phyloP scores from a whole-genome alignment of 53 echinoderm and acorn worm species.

The Glandiceps talaboti region DNA sequence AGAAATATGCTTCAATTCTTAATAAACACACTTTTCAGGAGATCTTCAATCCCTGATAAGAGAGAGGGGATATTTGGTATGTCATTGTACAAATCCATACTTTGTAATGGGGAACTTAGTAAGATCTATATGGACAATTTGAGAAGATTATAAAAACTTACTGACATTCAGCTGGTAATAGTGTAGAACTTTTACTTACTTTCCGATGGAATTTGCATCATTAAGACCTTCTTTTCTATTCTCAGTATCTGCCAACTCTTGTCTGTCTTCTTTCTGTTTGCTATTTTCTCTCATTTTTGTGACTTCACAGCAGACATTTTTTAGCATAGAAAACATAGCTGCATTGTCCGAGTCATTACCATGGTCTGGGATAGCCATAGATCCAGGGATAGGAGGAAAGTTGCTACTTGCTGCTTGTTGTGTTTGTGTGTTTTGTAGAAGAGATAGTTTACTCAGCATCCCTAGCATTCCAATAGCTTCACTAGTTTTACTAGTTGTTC shows the following conservation, averaged over 20 bases:
- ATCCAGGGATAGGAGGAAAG: not conserved
- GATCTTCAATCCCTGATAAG: too few species aligned
- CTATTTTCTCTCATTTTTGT: slow-evolving; percentile 43
- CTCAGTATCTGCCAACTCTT: slow-evolving; percentile 7
- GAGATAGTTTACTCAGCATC: not conserved
- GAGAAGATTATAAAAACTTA: too few species aligned
- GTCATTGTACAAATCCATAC: too few species aligned
- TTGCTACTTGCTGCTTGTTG: too few species aligned
- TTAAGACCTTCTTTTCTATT: slow-evolving; percentile 3
- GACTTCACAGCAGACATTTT: slow-evolving; percentile 19
- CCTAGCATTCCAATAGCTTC: not conserved
- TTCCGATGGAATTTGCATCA: not conserved
- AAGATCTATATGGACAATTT: too few species aligned
- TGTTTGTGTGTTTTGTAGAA: not conserved
- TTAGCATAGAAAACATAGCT: not conserved
- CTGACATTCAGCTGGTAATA: too few species aligned
- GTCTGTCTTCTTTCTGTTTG: not conserved
- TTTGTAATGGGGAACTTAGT: too few species aligned
- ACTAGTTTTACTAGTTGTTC: not conserved
- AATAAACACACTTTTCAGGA: too few species aligned
- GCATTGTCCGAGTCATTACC: not conserved
- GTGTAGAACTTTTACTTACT: too few species aligned
- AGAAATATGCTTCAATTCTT: too few species aligned
- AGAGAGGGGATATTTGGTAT: too few species aligned
- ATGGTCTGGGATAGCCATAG: not conserved